Evolutionary conservation across 1,140 invertebrate genomes (phyloP).

Genomic region (Centruroides sculpturatus): DNA sequence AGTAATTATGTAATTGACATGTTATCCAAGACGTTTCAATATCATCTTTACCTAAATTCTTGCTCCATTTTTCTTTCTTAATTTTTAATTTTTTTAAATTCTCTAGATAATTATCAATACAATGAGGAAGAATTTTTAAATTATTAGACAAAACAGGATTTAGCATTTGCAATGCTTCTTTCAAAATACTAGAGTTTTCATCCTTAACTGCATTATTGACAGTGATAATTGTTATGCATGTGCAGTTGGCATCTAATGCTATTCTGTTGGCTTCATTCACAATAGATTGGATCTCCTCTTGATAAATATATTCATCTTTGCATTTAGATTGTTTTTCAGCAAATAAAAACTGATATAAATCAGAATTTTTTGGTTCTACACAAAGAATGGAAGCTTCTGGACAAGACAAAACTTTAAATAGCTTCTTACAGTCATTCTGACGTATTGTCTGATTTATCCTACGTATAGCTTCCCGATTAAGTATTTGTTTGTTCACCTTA

Average conservation of each 20-base stretch:
- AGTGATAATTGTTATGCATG: too few relatives aligned
- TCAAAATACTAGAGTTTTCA: too few relatives aligned
- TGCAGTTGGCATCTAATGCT: too few relatives aligned
- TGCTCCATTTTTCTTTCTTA: not conserved
- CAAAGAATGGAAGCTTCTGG: not conserved
- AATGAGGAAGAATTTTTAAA: not conserved
- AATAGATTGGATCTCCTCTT: too few relatives aligned
- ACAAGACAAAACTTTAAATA: not conserved
- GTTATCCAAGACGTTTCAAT: too few relatives aligned
- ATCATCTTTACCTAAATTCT: too few relatives aligned
- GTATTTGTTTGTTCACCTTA: constrained; percentile 37
- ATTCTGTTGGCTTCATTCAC: too few relatives aligned
- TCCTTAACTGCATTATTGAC: too few relatives aligned
- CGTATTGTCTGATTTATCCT: not conserved
- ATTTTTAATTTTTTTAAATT: not conserved
- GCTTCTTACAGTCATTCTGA: not conserved
- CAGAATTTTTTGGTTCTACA: not conserved
- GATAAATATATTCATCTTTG: too few relatives aligned
- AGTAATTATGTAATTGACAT: too few relatives aligned
- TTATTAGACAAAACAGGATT: not conserved
- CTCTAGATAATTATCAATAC: not conserved
- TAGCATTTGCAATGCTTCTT: too few relatives aligned
- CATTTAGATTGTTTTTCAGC: too few relatives aligned
- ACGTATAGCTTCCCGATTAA: not conserved
- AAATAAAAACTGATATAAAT: not conserved